Percentiles rank a stretch among this genome's conserved stretches.
phyloP scores from a whole-genome alignment of 2,113 vertebrate species.

The Poeciliopsis occidentalis region DNA sequence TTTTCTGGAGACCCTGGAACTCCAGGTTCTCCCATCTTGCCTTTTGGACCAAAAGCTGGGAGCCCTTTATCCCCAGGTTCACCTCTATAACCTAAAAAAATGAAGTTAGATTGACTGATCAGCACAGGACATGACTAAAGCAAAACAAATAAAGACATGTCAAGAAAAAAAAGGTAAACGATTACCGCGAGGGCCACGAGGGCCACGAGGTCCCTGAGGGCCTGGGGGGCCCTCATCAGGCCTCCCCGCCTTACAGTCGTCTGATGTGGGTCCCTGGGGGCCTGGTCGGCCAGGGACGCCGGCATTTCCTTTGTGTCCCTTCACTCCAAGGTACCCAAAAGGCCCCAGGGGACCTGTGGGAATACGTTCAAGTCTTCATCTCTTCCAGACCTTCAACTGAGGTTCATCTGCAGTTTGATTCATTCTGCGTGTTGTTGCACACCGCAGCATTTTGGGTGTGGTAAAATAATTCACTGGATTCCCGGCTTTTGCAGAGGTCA shows the following conservation, averaged over 20 bases:
- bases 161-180: neutral
- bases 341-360: slow-evolving; percentile 48
- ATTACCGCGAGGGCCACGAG: slow-evolving; percentile 62
- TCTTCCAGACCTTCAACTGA: neutral
- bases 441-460: neutral
- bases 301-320: slow-evolving; percentile 57
- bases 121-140: neutral
- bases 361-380: neutral
- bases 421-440: too few species aligned
- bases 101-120: neutral
- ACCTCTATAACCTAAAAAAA: slow-evolving; percentile 66
- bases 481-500: too few species aligned
- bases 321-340: slow-evolving; percentile 35
- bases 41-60: slow-evolving; percentile 58
- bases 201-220: slow-evolving; percentile 53
- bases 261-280: slow-evolving; percentile 18
- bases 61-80: slow-evolving; percentile 42
- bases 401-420: too few species aligned
- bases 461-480: too few species aligned
- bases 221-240: slow-evolving; percentile 50
- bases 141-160: neutral
- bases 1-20: slow-evolving; percentile 62
- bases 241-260: slow-evolving; percentile 47
- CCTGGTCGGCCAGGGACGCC: slow-evolving; percentile 51
- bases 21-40: slow-evolving; percentile 64